Conservation (phyloP, 1,140 invertebrate species). For the Akabosia matsudoensis region DNA sequence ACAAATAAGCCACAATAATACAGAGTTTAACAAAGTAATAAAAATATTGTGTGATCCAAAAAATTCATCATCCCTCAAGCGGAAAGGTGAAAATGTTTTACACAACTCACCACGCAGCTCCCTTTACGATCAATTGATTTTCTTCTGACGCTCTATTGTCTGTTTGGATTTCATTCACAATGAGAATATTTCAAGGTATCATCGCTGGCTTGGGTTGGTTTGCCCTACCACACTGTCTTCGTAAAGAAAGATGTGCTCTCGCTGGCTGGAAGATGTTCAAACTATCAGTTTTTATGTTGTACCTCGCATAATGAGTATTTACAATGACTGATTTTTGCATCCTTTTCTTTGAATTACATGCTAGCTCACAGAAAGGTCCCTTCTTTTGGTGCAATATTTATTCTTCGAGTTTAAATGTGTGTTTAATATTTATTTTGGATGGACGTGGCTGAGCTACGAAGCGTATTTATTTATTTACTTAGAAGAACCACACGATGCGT, state of each 20-base stretch:
- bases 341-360: constrained; percentile 17
- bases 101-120: constrained; percentile 12
- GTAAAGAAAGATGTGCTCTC: neutral
- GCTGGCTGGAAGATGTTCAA: neutral
- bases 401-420: too few species aligned
- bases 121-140: neutral
- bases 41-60: neutral
- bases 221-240: neutral
- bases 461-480: constrained; percentile 19
- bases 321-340: neutral
- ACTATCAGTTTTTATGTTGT: neutral
- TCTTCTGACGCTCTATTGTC: neutral
- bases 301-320: neutral
- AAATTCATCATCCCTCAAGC: constrained; percentile 16
- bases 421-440: too few species aligned
- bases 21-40: neutral
- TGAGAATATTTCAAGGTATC: neutral
- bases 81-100: constrained; percentile 27
- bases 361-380: constrained; percentile 1
- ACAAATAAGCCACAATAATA: neutral
- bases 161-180: neutral
- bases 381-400: too few species aligned
- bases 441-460: neutral
- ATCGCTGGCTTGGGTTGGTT: too few species aligned
- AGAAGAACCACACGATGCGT: neutral